Evolutionary conservation across 1,140 invertebrate species (phyloP), one percentile per base, ranked within the genome.

Genomic region (Drosophila lini): DNA sequence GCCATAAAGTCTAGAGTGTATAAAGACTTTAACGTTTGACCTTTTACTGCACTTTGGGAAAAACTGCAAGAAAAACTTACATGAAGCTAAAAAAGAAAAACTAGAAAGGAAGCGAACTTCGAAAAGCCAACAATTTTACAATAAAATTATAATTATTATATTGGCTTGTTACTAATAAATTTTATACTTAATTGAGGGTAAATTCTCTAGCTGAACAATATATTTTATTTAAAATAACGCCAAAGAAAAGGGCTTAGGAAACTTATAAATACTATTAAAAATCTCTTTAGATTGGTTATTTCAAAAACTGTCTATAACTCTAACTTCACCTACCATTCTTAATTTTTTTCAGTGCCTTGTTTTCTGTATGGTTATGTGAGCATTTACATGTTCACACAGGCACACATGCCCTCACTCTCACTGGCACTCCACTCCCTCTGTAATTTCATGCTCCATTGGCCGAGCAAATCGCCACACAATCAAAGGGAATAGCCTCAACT

Each of bases 401-500:
- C 31, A 50, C 38, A 19, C 32, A 25, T 25, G 28, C 28, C 47
- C 67, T 45, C 50, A 34, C 50, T 22, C 28, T 8, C 8, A 0
- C 9, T 16, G 36, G 1, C 53, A 44, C 53, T 38, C 36, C 36
- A 45, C 50, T 74, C 31, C 55, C 50, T 74, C 64, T 69, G 81
- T 64, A 88, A 86, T 88, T 88, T 86, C 81, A 88, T 67, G 83
- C 80, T 88, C 77, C 76, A 88, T 86, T 83, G 83, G 62, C 52
- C 74, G 59, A 47, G 53, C 71, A 82, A 77, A 88, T 86, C 78
- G 82, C 59, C 81, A 61, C 81, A 77, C 81, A 83, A 80, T 84
- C 81, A 80, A 73, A 77, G n/a, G 56, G 64, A 80, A 40, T 55
- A 58, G 77, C 68, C 59, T 68, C 53, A n/a, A 34, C 19, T 36